A percentile compares a stretch with the other conserved stretches of the same genome.
Conservation (phyloP, 2,888 invertebrate species). For the Rhamphomyia laevipes region DNA sequence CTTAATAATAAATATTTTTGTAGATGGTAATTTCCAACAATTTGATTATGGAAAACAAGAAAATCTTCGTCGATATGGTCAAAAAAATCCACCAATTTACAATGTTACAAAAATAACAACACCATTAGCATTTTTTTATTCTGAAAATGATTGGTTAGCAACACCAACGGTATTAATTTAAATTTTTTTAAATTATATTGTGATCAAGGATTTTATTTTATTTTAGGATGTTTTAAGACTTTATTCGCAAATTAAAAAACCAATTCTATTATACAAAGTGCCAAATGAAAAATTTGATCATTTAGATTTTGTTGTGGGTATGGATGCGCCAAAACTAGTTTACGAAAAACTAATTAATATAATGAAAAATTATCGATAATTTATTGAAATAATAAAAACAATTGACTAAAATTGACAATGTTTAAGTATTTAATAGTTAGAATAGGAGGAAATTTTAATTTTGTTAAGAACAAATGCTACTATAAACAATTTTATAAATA, state of each 20-base stretch:
- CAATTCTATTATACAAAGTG: conserved; percentile 47
- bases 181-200: too few relatives aligned
- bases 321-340: conserved; percentile 47
- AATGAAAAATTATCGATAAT: neutral
- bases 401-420: too few relatives aligned
- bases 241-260: conserved; percentile 42
- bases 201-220: too few relatives aligned
- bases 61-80: conserved; percentile 42
- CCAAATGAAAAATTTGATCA: conserved; percentile 55
- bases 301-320: conserved; percentile 57
- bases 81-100: conserved; percentile 41
- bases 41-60: conserved; percentile 46
- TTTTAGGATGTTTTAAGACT: conserved; percentile 47
- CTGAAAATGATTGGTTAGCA: conserved; percentile 61
- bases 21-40: conserved; percentile 38
- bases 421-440: too few relatives aligned
- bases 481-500: too few relatives aligned
- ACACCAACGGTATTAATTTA: conserved; percentile 38
- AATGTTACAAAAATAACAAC: conserved; percentile 36
- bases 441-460: too few relatives aligned
- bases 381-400: too few relatives aligned
- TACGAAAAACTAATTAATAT: conserved; percentile 41
- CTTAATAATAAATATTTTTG: too few relatives aligned
- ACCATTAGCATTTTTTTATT: conserved; percentile 49
- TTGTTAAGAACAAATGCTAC: too few relatives aligned